Conservation (phyloP, 2,888 invertebrate species). For the Craniophora ligustri region DNA sequence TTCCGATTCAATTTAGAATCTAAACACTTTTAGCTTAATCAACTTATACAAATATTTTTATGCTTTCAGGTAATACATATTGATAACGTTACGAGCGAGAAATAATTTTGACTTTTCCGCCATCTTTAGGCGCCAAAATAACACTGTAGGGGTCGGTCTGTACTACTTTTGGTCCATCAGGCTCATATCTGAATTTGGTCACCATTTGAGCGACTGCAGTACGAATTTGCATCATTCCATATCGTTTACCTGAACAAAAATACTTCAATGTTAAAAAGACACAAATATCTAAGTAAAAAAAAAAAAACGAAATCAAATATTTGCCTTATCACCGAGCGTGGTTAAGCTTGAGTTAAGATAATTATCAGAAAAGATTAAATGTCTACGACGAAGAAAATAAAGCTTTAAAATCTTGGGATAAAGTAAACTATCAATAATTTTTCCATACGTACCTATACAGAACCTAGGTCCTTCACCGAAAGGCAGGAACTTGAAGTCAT, state of each 20-base stretch:
- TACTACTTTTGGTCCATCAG: conserved; percentile 59
- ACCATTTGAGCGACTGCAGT: conserved; percentile 73
- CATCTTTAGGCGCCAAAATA: conserved; percentile 63
- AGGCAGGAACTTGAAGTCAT: conserved; percentile 70
- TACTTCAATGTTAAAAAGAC: too few relatives aligned
- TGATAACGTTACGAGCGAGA: conserved; percentile 46
- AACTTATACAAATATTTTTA: not conserved
- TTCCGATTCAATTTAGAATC: too few relatives aligned
- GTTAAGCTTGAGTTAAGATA: too few relatives aligned
- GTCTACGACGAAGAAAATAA: too few relatives aligned
- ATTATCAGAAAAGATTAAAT: too few relatives aligned
- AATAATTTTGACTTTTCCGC: conserved; percentile 69
- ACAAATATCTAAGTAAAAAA: too few relatives aligned
- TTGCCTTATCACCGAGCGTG: too few relatives aligned
- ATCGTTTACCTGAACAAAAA: conserved; percentile 79
- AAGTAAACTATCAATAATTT: too few relatives aligned
- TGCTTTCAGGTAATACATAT: not conserved
- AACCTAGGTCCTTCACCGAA: conserved; percentile 80
- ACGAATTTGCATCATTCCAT: conserved; percentile 77
- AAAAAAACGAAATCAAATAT: too few relatives aligned
- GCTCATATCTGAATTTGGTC: conserved; percentile 63
- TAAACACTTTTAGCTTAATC: not conserved
- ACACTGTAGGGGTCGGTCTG: conserved; percentile 68
- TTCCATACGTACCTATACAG: conserved; percentile 61
- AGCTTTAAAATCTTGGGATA: too few relatives aligned